These are phyloP conservation scores for Blomia tropicalis DNA, from an alignment of 2,888 invertebrate species.

Conservation along the genomic window DNA sequence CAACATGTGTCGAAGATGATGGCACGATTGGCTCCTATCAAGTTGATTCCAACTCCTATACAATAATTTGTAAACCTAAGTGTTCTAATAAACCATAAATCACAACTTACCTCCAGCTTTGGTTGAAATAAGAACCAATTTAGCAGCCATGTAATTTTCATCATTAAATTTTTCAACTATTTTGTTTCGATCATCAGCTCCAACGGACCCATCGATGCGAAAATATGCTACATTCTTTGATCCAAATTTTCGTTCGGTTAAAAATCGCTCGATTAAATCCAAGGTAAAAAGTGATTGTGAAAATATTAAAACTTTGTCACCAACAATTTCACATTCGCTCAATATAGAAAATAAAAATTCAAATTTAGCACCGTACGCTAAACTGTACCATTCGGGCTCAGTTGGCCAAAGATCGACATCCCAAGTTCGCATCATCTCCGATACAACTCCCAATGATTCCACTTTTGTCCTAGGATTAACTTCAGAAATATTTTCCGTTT, in stretches of 20 bases:
- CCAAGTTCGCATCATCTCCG: neutral
- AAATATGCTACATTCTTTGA: slow-evolving; percentile 63
- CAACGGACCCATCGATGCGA: slow-evolving; percentile 76
- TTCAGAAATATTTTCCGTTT: neutral
- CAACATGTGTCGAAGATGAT: slow-evolving; percentile 97
- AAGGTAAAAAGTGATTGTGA: slow-evolving; percentile 86
- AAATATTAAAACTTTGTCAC: slow-evolving; percentile 87
- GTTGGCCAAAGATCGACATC: neutral
- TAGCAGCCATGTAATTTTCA: slow-evolving; percentile 50
- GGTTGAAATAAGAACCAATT: slow-evolving; percentile 87
- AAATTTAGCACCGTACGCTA: slow-evolving; percentile 51
- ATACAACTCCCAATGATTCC: neutral
- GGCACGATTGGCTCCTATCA: slow-evolving; percentile 79
- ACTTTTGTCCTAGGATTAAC: neutral
- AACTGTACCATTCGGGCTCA: neutral
- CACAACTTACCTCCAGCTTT: slow-evolving; percentile 92
- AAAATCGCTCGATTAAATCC: slow-evolving; percentile 79
- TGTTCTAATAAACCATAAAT: slow-evolving; percentile 65
- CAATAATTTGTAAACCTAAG: neutral
- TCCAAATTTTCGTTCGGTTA: slow-evolving; percentile 38
- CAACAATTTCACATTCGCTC: neutral
- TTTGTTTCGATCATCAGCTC: slow-evolving; percentile 60
- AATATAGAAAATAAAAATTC: slow-evolving; percentile 55
- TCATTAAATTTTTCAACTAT: slow-evolving; percentile 81
- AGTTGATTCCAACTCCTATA: neutral